Evolutionary conservation across 2,888 invertebrate species (phyloP).

Genomic region (Antheraea assamensis): DNA sequence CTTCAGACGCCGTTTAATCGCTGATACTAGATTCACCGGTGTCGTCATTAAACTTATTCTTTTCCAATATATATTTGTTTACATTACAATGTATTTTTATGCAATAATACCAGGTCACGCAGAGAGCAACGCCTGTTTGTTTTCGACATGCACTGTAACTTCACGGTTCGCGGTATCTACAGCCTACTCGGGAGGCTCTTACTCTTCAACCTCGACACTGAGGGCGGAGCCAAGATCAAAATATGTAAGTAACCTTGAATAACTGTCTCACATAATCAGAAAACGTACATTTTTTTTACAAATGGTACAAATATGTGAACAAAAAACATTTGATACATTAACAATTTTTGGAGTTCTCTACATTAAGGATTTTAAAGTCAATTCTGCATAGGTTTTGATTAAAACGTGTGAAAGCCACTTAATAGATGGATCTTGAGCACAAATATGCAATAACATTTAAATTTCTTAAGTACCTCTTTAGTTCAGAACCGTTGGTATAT

Average conservation of each 20-base stretch:
- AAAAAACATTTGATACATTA: too few species aligned
- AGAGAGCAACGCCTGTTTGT: conserved; percentile 67
- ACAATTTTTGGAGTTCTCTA: background rate
- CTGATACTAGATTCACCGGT: too few species aligned
- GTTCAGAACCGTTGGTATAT: background rate
- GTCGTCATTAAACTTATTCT: too few species aligned
- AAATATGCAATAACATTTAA: background rate
- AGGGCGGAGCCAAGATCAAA: conserved; percentile 70
- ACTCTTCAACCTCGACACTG: conserved; percentile 74
- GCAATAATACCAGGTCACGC: conserved; percentile 51
- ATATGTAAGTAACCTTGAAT: conserved; percentile 56
- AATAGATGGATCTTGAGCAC: background rate
- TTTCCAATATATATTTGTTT: too few species aligned
- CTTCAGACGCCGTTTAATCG: too few species aligned
- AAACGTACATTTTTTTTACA: background rate
- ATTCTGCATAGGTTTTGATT: background rate
- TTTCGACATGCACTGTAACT: conserved; percentile 75
- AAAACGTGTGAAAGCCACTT: background rate
- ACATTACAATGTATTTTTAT: background rate
- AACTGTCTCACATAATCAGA: background rate
- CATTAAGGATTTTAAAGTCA: background rate
- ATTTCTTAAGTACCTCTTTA: background rate
- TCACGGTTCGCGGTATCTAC: conserved; percentile 71
- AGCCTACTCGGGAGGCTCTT: conserved; percentile 67
- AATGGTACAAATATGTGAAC: too few species aligned